Conservation (phyloP, 2,113 vertebrate species). For the Atlantisia rogersi region DNA sequence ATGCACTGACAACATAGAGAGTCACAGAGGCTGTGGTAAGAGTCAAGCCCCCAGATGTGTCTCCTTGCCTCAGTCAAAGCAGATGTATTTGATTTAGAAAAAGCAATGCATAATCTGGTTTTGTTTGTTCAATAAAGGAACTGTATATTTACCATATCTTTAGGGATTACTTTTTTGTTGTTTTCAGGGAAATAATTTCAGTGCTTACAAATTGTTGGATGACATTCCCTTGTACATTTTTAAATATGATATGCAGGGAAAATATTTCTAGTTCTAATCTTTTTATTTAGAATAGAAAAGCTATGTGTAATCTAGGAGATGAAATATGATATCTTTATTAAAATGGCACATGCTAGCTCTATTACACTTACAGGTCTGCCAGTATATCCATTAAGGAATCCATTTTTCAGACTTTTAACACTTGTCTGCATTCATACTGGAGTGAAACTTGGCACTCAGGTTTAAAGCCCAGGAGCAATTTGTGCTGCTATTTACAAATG, state of each 20-base stretch:
- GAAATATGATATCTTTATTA: slow-evolving; percentile 64
- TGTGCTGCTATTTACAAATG: slow-evolving; percentile 74
- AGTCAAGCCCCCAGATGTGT: slow-evolving; percentile 63
- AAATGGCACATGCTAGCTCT: slow-evolving; percentile 59
- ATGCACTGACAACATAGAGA: slow-evolving; percentile 61
- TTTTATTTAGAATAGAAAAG: slow-evolving; percentile 52
- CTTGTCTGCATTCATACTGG: slow-evolving; percentile 70
- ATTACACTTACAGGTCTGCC: slow-evolving; percentile 54
- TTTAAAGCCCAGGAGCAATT: slow-evolving; percentile 72
- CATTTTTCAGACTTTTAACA: slow-evolving; percentile 65
- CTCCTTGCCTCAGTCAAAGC: slow-evolving; percentile 69
- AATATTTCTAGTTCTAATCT: slow-evolving; percentile 54
- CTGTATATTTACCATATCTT: slow-evolving; percentile 70
- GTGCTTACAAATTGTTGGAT: slow-evolving; percentile 50
- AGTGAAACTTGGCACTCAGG: slow-evolving; percentile 70
- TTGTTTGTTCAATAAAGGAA: slow-evolving; percentile 76
- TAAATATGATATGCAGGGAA: slow-evolving; percentile 46
- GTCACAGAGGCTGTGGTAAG: slow-evolving; percentile 10
- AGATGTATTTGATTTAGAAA: slow-evolving; percentile 72
- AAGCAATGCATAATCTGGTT: slow-evolving; percentile 69
- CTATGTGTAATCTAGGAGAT: slow-evolving; percentile 47
- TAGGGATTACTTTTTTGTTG: slow-evolving; percentile 63
- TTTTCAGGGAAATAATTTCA: slow-evolving; percentile 60
- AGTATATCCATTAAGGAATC: slow-evolving; percentile 75
- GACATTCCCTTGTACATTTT: slow-evolving; percentile 49